Conservation (phyloP, 2,113 vertebrate species). For the Triplophysa siluroides region DNA sequence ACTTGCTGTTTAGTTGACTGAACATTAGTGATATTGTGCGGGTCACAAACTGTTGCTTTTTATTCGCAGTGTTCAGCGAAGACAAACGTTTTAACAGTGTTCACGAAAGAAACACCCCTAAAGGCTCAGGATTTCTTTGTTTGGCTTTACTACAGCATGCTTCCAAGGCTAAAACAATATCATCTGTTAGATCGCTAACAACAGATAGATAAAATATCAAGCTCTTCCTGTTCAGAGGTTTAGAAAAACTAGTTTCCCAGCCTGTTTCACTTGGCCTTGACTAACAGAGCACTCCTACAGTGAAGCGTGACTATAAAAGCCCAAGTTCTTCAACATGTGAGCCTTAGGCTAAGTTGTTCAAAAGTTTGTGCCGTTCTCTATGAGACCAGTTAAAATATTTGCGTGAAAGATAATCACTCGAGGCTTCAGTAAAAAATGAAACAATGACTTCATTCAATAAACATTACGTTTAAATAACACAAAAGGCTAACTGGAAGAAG, state of each 20-base stretch:
- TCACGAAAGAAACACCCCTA: not conserved
- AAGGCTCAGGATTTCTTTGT: not conserved
- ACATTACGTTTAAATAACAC: not conserved
- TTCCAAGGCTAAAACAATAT: slow-evolving; percentile 14
- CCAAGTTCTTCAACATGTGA: slow-evolving; percentile 19
- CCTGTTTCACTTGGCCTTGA: slow-evolving; percentile 6
- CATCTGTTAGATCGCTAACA: slow-evolving; percentile 29
- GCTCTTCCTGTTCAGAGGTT: slow-evolving; percentile 30
- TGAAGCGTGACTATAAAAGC: slow-evolving; percentile 35
- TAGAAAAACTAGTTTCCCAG: slow-evolving; percentile 12
- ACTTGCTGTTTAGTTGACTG: not conserved
- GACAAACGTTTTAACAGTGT: too few species aligned
- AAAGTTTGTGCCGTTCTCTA: not conserved
- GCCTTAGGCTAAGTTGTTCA: slow-evolving; percentile 3
- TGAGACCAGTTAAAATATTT: not conserved
- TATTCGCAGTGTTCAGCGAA: not conserved
- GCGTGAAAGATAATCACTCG: not conserved
- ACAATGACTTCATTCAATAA: not conserved
- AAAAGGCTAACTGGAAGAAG: not conserved
- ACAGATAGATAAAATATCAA: slow-evolving; percentile 29
- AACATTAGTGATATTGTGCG: not conserved
- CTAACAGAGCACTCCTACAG: slow-evolving; percentile 3
- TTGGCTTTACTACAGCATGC: slow-evolving; percentile 1
- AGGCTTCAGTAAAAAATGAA: not conserved
- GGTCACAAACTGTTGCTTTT: not conserved